Evolutionary conservation across 2,888 invertebrate genomes (phyloP).

Genomic region (Rhamphomyia laevipes): DNA sequence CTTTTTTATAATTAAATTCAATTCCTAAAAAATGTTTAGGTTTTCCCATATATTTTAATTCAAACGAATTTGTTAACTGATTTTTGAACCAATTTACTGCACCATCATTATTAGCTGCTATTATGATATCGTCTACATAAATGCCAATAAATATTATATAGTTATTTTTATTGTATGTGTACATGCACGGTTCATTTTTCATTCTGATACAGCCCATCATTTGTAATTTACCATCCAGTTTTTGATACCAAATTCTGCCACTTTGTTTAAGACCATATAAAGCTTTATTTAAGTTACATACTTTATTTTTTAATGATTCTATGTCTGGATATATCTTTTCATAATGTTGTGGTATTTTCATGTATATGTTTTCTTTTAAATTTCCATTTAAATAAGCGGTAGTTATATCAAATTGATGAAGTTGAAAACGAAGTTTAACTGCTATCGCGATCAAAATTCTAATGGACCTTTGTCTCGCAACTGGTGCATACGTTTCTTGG

Average conservation of each 20-base stretch:
- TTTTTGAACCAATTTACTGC: background rate
- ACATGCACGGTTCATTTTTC: background rate
- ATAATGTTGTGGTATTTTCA: background rate
- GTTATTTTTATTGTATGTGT: background rate
- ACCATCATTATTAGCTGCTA: background rate
- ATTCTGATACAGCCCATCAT: background rate
- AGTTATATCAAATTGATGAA: too few species aligned
- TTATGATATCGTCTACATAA: background rate
- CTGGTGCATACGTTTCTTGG: conserved; percentile 3
- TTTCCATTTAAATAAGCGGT: conserved; percentile 3
- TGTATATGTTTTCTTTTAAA: background rate
- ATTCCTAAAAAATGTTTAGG: background rate
- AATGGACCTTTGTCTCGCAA: conserved; percentile 1
- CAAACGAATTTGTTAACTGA: background rate
- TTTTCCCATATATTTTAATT: background rate
- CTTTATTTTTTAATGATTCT: background rate
- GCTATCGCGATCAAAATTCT: background rate
- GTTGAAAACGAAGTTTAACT: background rate
- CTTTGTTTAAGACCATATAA: conserved; percentile 4
- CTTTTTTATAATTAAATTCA: background rate
- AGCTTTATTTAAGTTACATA: conserved; percentile 2
- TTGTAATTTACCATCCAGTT: background rate
- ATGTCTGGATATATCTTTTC: background rate
- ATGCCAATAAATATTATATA: background rate
- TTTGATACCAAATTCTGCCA: conserved; percentile 1